Evolutionary conservation across 2,113 vertebrate species (phyloP).

Genomic region (Bubo blakistoni): DNA sequence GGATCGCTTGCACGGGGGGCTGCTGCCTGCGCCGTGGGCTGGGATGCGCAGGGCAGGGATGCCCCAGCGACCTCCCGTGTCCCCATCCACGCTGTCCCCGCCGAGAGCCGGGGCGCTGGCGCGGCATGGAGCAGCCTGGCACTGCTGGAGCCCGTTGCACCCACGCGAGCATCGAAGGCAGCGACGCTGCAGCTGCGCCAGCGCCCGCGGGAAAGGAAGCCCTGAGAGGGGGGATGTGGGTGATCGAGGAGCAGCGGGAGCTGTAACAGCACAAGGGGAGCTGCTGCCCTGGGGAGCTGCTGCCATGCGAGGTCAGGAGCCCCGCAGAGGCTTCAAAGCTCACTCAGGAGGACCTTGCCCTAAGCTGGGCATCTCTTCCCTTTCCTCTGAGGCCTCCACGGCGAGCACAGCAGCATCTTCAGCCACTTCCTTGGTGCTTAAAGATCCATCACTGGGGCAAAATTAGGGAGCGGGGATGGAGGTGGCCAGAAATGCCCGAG

Average conservation of each 20-base stretch:
- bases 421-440: neutral
- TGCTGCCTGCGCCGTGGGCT: rapidly evolving
- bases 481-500: neutral
- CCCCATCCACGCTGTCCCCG: rapidly evolving
- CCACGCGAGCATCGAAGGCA: rapidly evolving
- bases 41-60: neutral
- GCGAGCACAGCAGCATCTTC: neutral
- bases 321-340: neutral
- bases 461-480: neutral
- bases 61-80: neutral
- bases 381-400: neutral
- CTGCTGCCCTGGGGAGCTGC: neutral
- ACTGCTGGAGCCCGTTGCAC: neutral
- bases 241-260: neutral
- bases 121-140: neutral
- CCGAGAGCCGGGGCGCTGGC: rapidly evolving
- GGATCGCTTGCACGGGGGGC: neutral
- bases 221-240: neutral
- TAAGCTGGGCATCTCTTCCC: no score
- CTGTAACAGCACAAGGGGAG: rapidly evolving
- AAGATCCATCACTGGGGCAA: neutral
- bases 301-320: neutral
- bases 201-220: neutral
- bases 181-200: neutral
- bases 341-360: neutral